Evolutionary conservation across 2,113 vertebrate genomes (phyloP).

Genomic region (Nothoprocta perdicaria): DNA sequence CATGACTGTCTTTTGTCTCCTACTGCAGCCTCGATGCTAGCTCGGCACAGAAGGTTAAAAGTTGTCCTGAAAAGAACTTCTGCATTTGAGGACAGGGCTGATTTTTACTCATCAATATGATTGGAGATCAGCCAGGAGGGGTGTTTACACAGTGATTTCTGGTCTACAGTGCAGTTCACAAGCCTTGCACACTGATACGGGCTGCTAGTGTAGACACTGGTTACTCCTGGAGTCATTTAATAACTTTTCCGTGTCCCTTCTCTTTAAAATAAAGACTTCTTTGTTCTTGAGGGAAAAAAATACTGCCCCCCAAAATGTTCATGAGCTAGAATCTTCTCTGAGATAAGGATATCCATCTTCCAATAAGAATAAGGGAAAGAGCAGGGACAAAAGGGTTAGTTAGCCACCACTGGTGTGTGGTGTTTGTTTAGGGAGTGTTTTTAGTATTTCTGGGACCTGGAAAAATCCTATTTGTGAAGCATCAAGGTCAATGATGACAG

Average conservation of each 20-base stretch:
- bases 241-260: constrained; percentile 16
- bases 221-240: constrained; percentile 26
- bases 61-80: background rate
- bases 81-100: background rate
- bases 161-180: background rate
- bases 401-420: background rate
- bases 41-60: constrained; percentile 2
- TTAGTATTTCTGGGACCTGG: background rate
- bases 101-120: background rate
- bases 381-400: background rate
- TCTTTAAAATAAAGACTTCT: constrained; percentile 44
- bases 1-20: constrained; percentile 28
- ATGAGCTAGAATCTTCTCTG: constrained; percentile 8
- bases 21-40: background rate
- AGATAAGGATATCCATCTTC: background rate
- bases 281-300: background rate
- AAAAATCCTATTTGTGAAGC: background rate
- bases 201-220: constrained; percentile 6
- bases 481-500: background rate
- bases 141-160: constrained; percentile 6
- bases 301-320: background rate
- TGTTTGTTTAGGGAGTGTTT: background rate
- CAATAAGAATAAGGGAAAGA: background rate
- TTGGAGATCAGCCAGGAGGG: background rate
- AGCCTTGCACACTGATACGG: background rate